Base-by-base conservation (phyloP, 2,113 vertebrate genomes). In the Galbula dea region DNA sequence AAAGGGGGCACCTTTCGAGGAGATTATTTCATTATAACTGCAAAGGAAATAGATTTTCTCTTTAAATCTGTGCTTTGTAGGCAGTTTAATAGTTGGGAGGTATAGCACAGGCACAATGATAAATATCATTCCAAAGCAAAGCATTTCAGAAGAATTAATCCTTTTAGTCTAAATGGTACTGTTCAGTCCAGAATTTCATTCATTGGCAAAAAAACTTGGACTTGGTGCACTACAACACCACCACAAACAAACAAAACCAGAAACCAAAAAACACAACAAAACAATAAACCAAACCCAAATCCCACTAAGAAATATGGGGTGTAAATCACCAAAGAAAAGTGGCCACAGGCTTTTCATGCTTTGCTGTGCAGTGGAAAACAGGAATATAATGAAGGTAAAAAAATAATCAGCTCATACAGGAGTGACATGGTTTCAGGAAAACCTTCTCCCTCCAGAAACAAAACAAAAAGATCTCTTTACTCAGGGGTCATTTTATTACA, bases 401-500 rank as follows among this genome's bases (percentile, higher is more conserved):
- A 83, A 88, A 34, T 52, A 76, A 67, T 74, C 83, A 63, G 46
- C 30, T 81, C 36, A 48, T 34, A 14, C 43, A 77, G 48, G 52
- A 90, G 52, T 72, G 76, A 77, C 76, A 85, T 61, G 20, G 26
- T 75, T 88, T 86, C 45, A 90, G 65, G 49, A 73, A 85, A 88
- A 86, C 48, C 37, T 85, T 27, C 12, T 19, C 39, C 29, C 72
- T 89, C 43, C 68, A 89, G 83, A 91, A 92, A 67, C 15, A 49
- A 89, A 95, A 37, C n/a, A 73, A 71, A 75, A 75, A 74, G 32
- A 26, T 90, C 48, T 72, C 55, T 83, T 91, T 83, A 91, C 85
- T 55, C 91, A 72, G 57, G 66, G 65, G 55, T 94, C 78, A 77
- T 86, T 87, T 96, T 89, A 94, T 91, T 94, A 57, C 34, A 80